Percentiles rank a stretch among this genome's conserved stretches.
Conservation (phyloP, 2,797 vertebrate species). For the Eupleurogrammus muticus region DNA sequence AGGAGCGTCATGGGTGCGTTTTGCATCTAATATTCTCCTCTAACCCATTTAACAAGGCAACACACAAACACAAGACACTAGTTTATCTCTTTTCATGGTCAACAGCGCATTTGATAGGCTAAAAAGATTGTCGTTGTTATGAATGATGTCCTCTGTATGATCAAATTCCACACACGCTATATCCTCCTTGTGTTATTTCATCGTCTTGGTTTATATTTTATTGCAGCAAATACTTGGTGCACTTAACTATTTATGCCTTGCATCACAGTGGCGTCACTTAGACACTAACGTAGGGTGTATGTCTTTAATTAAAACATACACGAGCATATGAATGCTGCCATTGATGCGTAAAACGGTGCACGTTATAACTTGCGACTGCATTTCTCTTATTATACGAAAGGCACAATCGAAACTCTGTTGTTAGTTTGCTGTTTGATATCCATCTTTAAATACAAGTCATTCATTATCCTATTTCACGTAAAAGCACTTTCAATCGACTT, state of each 20-base stretch:
- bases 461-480: neutral
- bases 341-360: conserved; percentile 29
- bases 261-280: conserved; percentile 1
- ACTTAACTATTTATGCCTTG: neutral
- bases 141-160: conserved; percentile 39
- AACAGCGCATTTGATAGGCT: conserved; percentile 62
- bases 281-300: conserved; percentile 9
- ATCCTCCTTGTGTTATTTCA: conserved; percentile 18
- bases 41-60: conserved; percentile 51
- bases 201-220: conserved; percentile 16
- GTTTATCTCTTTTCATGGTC: conserved; percentile 46
- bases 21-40: conserved; percentile 45
- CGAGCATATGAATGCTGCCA: neutral
- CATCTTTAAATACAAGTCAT: neutral
- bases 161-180: conserved; percentile 43
- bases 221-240: conserved; percentile 14
- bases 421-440: neutral
- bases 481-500: conserved; percentile 1
- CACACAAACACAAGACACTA: conserved; percentile 42
- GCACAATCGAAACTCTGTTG: neutral
- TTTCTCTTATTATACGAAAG: neutral
- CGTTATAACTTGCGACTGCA: neutral
- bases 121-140: conserved; percentile 50
- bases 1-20: conserved; percentile 26
- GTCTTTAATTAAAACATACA: conserved; percentile 16